These are phyloP conservation scores for Phocoena phocoena DNA, from an alignment of 2,113 vertebrate genomes.

Conservation along the genomic window DNA sequence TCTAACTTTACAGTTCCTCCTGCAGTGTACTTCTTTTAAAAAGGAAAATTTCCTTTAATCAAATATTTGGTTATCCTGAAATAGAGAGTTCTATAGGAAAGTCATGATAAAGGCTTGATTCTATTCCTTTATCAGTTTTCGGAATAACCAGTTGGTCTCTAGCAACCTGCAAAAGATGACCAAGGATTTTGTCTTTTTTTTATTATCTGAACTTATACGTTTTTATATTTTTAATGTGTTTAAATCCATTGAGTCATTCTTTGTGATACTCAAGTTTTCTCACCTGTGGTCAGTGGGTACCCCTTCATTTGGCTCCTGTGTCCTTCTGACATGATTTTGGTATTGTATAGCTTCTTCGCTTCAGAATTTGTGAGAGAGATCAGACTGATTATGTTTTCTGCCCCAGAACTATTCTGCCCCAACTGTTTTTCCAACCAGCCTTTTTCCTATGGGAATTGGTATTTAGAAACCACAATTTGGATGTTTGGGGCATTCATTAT, in stretches of 20 bases:
- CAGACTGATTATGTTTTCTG: background rate
- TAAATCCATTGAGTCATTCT: background rate
- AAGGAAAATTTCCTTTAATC: background rate
- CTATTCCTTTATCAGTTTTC: background rate
- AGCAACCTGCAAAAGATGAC: background rate
- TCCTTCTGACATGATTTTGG: background rate
- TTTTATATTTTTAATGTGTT: slow-evolving; percentile 7
- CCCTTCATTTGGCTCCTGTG: background rate
- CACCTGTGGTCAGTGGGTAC: background rate
- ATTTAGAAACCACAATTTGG: background rate
- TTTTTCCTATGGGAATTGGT: background rate
- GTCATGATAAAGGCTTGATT: background rate
- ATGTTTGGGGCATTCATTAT: background rate
- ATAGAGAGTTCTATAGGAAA: background rate
- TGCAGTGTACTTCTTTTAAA: background rate
- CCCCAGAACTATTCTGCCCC: background rate
- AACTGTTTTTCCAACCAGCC: background rate
- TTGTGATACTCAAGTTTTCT: background rate
- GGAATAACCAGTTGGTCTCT: background rate
- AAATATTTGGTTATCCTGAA: background rate
- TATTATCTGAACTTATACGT: background rate
- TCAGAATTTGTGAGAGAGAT: background rate
- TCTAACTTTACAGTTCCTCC: background rate
- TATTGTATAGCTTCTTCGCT: background rate
- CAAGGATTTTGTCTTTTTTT: background rate